These are phyloP conservation scores for Drosophila austrosaltans DNA, from an alignment of 2,888 invertebrate species.

Conservation along the genomic window DNA sequence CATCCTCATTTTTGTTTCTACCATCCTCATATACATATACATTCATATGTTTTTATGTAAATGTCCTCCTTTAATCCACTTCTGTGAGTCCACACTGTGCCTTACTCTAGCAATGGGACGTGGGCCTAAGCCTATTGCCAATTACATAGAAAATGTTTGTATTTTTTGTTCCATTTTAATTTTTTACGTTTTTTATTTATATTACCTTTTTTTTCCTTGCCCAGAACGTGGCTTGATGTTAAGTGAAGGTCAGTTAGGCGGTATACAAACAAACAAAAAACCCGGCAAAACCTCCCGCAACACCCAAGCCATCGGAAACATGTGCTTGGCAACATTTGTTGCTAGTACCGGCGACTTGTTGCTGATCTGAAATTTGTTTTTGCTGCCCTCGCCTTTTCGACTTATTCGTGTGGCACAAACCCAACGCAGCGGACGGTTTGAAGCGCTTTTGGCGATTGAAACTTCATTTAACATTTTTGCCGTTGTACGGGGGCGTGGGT, in stretches of 20 bases:
- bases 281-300: background rate
- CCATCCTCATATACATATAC: background rate
- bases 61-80: background rate
- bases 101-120: constrained; percentile 46
- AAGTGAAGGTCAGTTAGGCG: constrained; percentile 50
- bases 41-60: background rate
- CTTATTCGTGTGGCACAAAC: constrained; percentile 47
- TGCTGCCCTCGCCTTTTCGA: constrained; percentile 50
- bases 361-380: constrained; percentile 49
- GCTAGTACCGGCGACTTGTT: constrained; percentile 27
- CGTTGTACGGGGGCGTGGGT: constrained; percentile 6
- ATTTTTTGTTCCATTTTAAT: constrained; percentile 20
- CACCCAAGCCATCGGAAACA: constrained; percentile 1
- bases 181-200: constrained; percentile 2
- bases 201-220: constrained; percentile 21
- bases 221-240: constrained; percentile 33
- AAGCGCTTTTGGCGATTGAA: constrained; percentile 32
- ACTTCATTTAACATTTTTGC: constrained; percentile 27
- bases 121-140: constrained; percentile 36
- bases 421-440: constrained; percentile 70
- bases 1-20: no score
- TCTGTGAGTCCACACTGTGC: constrained; percentile 14
- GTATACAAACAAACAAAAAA: constrained; percentile 24
- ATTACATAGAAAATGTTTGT: constrained; percentile 56
- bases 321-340: constrained; percentile 30